A percentile compares a stretch with the other conserved stretches of the same genome.
phyloP scores from a whole-genome alignment of 2,113 vertebrate species.

The Himantopus leucocephalus region DNA sequence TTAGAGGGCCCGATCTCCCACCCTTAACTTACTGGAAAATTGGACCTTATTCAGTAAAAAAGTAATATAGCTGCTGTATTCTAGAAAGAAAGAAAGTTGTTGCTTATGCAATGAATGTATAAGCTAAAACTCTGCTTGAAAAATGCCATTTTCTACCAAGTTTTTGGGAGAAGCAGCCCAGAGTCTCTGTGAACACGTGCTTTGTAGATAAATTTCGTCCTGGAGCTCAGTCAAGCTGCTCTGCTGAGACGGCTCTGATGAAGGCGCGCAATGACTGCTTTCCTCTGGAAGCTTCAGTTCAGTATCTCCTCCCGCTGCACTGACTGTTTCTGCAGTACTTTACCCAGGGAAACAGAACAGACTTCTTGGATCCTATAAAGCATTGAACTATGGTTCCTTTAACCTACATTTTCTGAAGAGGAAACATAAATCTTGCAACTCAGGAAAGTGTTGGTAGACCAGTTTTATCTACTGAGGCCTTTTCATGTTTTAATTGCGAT shows the following conservation, averaged over 20 bases:
- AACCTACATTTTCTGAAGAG: neutral
- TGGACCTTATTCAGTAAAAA: neutral
- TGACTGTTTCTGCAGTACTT: neutral
- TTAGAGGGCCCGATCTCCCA: neutral
- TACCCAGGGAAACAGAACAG: neutral
- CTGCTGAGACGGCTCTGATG: neutral
- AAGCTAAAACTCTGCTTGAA: neutral
- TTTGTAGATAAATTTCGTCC: neutral
- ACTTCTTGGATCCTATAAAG: neutral
- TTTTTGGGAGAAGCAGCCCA: neutral
- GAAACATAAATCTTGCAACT: neutral
- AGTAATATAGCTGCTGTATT: neutral
- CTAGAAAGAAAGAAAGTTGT: neutral
- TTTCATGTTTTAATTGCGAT: neutral
- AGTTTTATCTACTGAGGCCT: neutral
- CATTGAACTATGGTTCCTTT: neutral
- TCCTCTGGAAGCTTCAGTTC: too few relatives aligned
- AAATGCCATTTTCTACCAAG: neutral
- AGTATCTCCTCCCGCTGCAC: neutral
- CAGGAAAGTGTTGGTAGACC: neutral
- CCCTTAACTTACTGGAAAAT: too few relatives aligned
- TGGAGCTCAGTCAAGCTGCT: neutral
- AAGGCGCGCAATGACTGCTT: neutral
- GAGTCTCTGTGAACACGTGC: neutral
- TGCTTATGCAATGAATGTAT: accelerated